Conservation (phyloP, 2,113 vertebrate genomes). For the Micronycteris hirsuta region DNA sequence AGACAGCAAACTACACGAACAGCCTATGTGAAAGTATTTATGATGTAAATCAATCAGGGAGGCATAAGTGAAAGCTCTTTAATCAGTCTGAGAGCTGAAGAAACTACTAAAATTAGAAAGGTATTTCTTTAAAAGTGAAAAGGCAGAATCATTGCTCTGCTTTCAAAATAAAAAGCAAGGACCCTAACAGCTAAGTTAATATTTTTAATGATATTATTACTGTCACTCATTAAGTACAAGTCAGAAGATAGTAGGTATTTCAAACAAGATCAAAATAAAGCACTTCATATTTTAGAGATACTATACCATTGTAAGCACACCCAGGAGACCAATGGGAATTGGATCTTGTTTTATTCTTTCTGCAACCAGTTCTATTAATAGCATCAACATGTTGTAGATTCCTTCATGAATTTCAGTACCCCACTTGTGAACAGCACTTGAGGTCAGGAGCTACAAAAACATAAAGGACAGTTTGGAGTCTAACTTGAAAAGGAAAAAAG, state of each 20-base stretch:
- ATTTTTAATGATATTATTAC: background rate
- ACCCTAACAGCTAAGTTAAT: background rate
- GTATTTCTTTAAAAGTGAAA: background rate
- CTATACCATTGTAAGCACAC: constrained; percentile 94
- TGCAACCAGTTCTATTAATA: constrained; percentile 95
- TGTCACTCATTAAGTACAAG: background rate
- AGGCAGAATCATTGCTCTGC: background rate
- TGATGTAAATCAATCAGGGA: background rate
- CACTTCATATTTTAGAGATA: constrained; percentile 37
- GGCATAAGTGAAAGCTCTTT: background rate
- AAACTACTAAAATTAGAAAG: background rate
- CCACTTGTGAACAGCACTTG: constrained; percentile 99
- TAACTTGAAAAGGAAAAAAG: constrained; percentile 29
- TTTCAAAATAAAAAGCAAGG: constrained; percentile 40
- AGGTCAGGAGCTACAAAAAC: constrained; percentile 90
- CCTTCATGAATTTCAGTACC: constrained; percentile 99
- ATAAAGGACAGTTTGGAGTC: background rate
- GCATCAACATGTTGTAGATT: constrained; percentile 99
- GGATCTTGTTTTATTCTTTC: constrained; percentile 97
- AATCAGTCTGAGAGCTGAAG: background rate
- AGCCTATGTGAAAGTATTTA: background rate
- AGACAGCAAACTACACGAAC: background rate
- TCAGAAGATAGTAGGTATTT: background rate
- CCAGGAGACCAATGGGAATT: constrained; percentile 91
- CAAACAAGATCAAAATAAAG: constrained; percentile 42